Conservation (phyloP, 2,888 invertebrate species). For the Miltochrista miniata region DNA sequence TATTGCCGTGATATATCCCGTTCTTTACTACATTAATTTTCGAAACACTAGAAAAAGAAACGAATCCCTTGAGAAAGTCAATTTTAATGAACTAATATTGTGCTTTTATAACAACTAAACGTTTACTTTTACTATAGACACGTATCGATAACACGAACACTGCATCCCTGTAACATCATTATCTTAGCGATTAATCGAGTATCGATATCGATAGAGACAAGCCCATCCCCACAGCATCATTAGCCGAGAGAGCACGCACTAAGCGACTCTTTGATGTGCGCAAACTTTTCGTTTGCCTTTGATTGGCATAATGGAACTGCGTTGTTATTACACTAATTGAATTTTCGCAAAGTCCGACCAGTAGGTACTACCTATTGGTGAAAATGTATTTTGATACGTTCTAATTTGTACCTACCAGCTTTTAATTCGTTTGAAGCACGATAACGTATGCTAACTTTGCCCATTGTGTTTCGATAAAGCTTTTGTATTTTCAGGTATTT, state of each 20-base stretch:
- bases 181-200: slow-evolving; percentile 32
- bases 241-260: slow-evolving; percentile 56
- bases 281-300: slow-evolving; percentile 79
- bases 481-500: slow-evolving; percentile 4
- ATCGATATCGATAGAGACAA: slow-evolving; percentile 40
- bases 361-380: slow-evolving; percentile 22
- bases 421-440: slow-evolving; percentile 29
- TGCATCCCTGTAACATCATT: slow-evolving; percentile 31
- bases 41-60: no score
- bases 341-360: slow-evolving; percentile 66
- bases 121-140: no score
- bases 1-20: no score
- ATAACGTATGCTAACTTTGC: slow-evolving; percentile 23
- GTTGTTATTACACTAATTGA: slow-evolving; percentile 80
- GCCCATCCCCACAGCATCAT: slow-evolving; percentile 57
- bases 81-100: no score
- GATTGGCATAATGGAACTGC: slow-evolving; percentile 79
- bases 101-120: no score
- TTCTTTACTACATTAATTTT: no score
- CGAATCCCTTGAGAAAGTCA: no score
- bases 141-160: slow-evolving; percentile 18
- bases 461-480: slow-evolving; percentile 9
- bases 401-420: slow-evolving; percentile 33
- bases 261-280: slow-evolving; percentile 76
- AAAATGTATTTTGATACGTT: slow-evolving; percentile 40